phyloP scores from a whole-genome alignment of 2,113 vertebrate species.

The Pelobates fuscus region DNA sequence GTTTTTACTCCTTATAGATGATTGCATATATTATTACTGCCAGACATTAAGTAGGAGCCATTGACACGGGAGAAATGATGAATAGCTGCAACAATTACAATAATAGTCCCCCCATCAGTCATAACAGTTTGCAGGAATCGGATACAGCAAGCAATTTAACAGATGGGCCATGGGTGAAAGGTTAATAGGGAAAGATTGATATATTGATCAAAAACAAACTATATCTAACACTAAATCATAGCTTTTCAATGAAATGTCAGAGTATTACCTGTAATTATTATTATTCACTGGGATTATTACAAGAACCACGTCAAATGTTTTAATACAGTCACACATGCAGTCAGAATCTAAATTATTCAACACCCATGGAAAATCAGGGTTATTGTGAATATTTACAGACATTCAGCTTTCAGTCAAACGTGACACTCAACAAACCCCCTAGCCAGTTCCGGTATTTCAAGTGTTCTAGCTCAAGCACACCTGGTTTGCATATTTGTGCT shows the following conservation, averaged over 20 bases:
- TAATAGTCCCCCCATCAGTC: background rate
- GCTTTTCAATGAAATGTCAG: background rate
- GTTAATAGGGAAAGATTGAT: background rate
- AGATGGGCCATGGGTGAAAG: background rate
- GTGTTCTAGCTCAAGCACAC: too few species aligned
- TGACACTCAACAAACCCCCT: too few species aligned
- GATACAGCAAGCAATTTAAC: background rate
- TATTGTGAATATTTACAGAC: too few species aligned
- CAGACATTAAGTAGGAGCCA: background rate
- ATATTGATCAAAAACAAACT: background rate
- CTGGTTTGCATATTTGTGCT: too few species aligned
- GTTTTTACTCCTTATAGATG: background rate
- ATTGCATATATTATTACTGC: background rate
- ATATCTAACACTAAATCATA: background rate
- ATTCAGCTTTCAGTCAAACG: too few species aligned
- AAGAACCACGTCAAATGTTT: too few species aligned
- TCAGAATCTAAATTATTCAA: too few species aligned
- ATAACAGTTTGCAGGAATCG: background rate
- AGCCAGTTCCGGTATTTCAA: too few species aligned
- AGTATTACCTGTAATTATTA: too few species aligned
- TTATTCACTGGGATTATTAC: too few species aligned
- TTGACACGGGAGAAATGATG: background rate
- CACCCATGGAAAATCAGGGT: too few species aligned
- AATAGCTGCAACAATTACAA: background rate
- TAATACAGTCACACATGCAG: too few species aligned